These are phyloP conservation scores for Epirrhoe tristata DNA, from an alignment of 2,888 invertebrate genomes.

Conservation along the genomic window DNA sequence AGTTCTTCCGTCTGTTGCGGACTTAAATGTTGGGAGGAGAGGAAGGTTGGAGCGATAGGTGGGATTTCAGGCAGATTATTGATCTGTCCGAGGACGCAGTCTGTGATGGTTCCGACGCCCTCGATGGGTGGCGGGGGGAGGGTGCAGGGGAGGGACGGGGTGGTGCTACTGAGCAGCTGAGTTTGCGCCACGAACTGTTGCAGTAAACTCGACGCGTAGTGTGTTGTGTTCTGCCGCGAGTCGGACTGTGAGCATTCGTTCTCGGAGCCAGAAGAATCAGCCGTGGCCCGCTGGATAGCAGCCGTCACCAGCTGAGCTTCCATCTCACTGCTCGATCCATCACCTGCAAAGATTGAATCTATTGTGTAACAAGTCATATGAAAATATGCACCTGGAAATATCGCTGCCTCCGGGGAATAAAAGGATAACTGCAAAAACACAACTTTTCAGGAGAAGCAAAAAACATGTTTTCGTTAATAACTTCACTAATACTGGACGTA, in stretches of 20 bases:
- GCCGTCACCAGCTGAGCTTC: slow-evolving; percentile 91
- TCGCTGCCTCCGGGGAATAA: too few species aligned
- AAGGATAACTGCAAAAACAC: too few species aligned
- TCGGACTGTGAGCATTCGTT: slow-evolving; percentile 87
- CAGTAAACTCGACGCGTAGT: slow-evolving; percentile 90
- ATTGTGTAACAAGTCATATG: slow-evolving; percentile 6
- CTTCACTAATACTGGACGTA: too few species aligned
- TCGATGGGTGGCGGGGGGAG: slow-evolving; percentile 64
- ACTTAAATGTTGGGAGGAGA: slow-evolving; percentile 74
- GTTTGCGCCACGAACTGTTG: slow-evolving; percentile 94
- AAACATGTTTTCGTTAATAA: too few species aligned
- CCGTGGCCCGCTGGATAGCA: slow-evolving; percentile 90
- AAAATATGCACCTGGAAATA: neutral
- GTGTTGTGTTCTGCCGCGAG: slow-evolving; percentile 83
- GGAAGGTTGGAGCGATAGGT: slow-evolving; percentile 70
- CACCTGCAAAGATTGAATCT: slow-evolving; percentile 68
- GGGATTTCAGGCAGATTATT: slow-evolving; percentile 71
- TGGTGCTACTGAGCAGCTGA: slow-evolving; percentile 86
- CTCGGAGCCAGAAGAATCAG: slow-evolving; percentile 89
- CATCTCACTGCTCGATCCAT: slow-evolving; percentile 90
- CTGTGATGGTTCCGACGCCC: slow-evolving; percentile 69
- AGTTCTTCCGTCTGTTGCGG: slow-evolving; percentile 82
- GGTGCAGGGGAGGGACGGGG: slow-evolving; percentile 58
- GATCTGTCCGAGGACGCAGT: slow-evolving; percentile 75
- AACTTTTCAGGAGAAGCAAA: too few species aligned